Conservation (phyloP, 2,797 vertebrate species). For the Taeniopygia guttata region DNA sequence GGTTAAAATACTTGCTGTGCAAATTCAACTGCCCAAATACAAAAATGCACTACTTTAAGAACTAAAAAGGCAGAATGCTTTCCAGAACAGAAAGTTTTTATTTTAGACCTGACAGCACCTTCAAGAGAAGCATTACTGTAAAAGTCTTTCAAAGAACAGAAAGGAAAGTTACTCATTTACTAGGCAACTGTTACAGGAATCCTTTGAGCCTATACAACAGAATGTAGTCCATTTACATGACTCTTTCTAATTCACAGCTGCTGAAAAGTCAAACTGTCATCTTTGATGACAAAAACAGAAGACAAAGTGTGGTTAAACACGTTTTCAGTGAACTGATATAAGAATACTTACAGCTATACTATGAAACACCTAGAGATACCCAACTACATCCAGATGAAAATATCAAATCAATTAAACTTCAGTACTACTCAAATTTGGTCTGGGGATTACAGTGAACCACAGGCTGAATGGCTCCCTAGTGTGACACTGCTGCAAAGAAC, state of each 20-base stretch:
- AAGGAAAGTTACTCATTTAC: neutral
- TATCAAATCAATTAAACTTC: neutral
- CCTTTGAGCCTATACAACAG: neutral
- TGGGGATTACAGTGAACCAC: neutral
- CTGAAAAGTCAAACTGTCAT: neutral
- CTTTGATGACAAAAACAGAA: neutral
- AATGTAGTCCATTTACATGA: neutral
- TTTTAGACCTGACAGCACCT: neutral
- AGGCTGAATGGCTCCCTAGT: neutral
- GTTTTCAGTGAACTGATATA: neutral
- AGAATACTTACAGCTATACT: neutral
- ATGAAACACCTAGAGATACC: neutral
- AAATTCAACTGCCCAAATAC: neutral
- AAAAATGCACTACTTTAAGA: neutral
- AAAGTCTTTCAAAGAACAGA: neutral
- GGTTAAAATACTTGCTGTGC: neutral
- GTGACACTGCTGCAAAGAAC: neutral
- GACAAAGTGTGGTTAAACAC: neutral
- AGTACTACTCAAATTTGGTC: neutral
- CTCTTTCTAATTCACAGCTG: neutral
- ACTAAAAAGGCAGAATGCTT: neutral
- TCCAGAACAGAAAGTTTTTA: neutral
- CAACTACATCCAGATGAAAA: neutral
- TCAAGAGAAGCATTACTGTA: neutral
- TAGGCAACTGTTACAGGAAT: neutral